Conservation (phyloP, 2,888 invertebrate genomes). For the Athripsodes cinereus region DNA sequence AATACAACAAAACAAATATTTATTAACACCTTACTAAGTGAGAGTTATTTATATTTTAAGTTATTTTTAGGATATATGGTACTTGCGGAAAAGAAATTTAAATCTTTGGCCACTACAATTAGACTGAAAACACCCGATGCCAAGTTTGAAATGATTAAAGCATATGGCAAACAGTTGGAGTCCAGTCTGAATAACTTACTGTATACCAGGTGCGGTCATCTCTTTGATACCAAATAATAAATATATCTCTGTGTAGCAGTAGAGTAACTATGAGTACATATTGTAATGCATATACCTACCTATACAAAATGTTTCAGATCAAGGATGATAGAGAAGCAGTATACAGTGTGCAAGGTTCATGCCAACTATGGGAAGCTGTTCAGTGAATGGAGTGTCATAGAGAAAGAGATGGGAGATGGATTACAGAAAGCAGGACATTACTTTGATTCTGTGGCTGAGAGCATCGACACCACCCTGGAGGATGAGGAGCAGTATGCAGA, state of each 20-base stretch:
- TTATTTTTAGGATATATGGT: slow-evolving; percentile 69
- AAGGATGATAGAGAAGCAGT: slow-evolving; percentile 68
- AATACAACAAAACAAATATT: no score
- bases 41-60: no score
- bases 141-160: slow-evolving; percentile 67
- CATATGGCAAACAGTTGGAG: slow-evolving; percentile 68
- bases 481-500: slow-evolving; percentile 79
- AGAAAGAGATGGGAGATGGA: slow-evolving; percentile 76
- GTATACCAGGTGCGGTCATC: slow-evolving; percentile 43
- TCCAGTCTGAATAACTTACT: slow-evolving; percentile 53
- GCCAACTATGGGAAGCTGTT: slow-evolving; percentile 76
- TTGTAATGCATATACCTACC: not conserved
- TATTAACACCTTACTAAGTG: no score
- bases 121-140: slow-evolving; percentile 67
- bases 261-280: no score
- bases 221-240: no score
- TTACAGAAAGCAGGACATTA: slow-evolving; percentile 64
- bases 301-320: slow-evolving; percentile 39
- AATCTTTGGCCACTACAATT: slow-evolving; percentile 67
- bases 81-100: slow-evolving; percentile 73
- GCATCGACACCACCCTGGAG: slow-evolving; percentile 68
- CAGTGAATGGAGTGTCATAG: slow-evolving; percentile 80
- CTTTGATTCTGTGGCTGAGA: slow-evolving; percentile 64
- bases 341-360: slow-evolving; percentile 72
- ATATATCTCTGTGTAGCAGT: no score